Base-by-base conservation (phyloP, 1,140 invertebrate genomes). In the Cotesia glomerata region DNA sequence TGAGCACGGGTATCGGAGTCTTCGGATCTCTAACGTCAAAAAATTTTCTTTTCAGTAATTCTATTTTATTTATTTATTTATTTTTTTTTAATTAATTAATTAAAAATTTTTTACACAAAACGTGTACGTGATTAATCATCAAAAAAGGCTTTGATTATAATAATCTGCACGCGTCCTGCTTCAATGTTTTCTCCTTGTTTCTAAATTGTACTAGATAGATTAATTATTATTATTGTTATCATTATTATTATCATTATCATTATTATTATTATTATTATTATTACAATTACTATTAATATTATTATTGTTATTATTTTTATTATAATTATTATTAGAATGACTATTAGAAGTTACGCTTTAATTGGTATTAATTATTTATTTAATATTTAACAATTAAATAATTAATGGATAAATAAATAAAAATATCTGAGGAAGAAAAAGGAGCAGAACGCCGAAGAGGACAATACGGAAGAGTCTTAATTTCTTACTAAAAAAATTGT, bases 391-490 rank as follows among this genome's bases (percentile, higher is more conserved):
- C 7, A 26, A 61, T 32, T 45, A 65, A 49, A 49, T 7, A 18
- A 32, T 58, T 9, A 18, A 18, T 11, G 18, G 56, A 58, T 9
- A 16, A 14, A 58, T 58, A 58, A 26, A 26, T 26, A 26, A 26
- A 26, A 26, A 26, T 26, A 58, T 58, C 18, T 35, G 18, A 51
- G 45, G 63, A 39, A 65, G 63, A 18, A 65, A 61, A 36, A 45
- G 63, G 35, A 65, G 63, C 63, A 65, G 63, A 65, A 65, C 63
- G 45, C 13, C 63, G 39, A 67, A 67, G 65, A 67, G 65, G 26
- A 67, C 49, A 32, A 34, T 67, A 18, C 51, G 49, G 34, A 36
- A 36, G 52, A 18, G 63, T 36, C 35, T 45, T 65, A 16, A 5
- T 49, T 65, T 65, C 11, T 65, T 65, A 4, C 63, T 65, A 49